Evolutionary conservation across 2,888 invertebrate species (phyloP), one percentile per base, ranked within the genome.

Genomic region (Drosophila robusta): DNA sequence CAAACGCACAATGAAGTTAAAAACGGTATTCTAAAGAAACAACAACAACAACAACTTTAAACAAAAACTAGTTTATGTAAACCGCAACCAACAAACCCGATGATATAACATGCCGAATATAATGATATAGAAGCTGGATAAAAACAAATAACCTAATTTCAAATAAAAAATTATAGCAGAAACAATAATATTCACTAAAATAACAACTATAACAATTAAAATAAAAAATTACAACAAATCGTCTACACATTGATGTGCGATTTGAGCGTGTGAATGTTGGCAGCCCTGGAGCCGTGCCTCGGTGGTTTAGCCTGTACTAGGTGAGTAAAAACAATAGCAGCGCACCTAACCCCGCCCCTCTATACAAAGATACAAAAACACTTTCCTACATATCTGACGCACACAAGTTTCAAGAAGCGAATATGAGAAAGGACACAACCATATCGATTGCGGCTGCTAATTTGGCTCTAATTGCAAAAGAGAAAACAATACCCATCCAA

Each of bases 261-360:
- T 83, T 86, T 83, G 83, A 89, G 82, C 82, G 90, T 90, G 92
- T 92, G 92, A 92, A 92, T 92, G 92, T 92, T 92, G 92, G 92
- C 92, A 92, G 90, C 92, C 91, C 92, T 92, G 92, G 92, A 92
- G 92, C 85, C 88, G 82, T 92, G 92, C 92, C 92, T 92, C 92
- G 92, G 92, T 92, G 91, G 91, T 91, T 91, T 92, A 91, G 92
- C 91, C 92, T 92, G 92, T 91, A 92, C 90, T 92, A 92, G 92
- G 92, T 92, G 85, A 90, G 92, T 90, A 54, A 16, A 11, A 41
- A 1, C 14, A 34, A 36, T 14, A 29, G 24, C 12, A 54, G 11
- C 29, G 11, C 7, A 11, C 24, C 44, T n/a, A 22, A 22, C 12
- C 12, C 42, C 11, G 12, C 32, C 39, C 8, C 24, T 26, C 36